Base-by-base conservation (phyloP, 2,888 invertebrate genomes). In the Embidobia sp. region DNA sequence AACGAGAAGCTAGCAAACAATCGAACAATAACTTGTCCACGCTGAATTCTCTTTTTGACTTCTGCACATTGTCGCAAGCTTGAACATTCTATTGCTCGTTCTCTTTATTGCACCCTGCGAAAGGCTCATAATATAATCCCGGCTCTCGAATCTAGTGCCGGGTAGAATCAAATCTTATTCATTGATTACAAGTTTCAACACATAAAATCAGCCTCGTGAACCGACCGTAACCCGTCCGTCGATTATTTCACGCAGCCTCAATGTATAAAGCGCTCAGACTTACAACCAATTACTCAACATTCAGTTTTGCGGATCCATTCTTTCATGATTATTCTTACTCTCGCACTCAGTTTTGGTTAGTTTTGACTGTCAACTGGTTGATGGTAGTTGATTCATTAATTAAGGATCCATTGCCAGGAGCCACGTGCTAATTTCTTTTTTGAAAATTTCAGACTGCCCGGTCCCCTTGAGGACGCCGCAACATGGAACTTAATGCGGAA, bases 371-470 rank as follows among this genome's bases (percentile, higher is more conserved):
- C 49, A 49, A 57, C 67, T 69, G 67, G 57, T 57, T 49, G 67
- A 49, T 61, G 51, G 29, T 44, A 51, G 46, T 46, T 66, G 69
- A 44, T 70, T 69, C 40, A 49, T 69, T 48, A 57, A 19, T 67
- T 49, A 59, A 59, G 15, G 59, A 11, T 19, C 19, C 15, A 35
- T 27, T 33, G 33, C n/a, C 33, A 8, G n/a, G 16, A 11, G 59
- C 18, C 31, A 37, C 26, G 51, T 57, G 72, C 40, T 72, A 72
- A 72, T 72, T 72, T 8, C 35, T 44, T 55, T 61, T 72, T 72
- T 72, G 72, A 72, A 63, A 72, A 63, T 72, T 72, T 72, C 72
- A 72, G 72, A 63, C 40, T 63, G 53, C 61, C 53, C 55, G 63
- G 72, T 63, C 63, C 63, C 48, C 31, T 72, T 48, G 55, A 72